Percentiles rank a stretch among this genome's conserved stretches.
These are phyloP conservation scores for Drosophila cardini DNA, from an alignment of 1,140 invertebrate species.

Conservation along the genomic window DNA sequence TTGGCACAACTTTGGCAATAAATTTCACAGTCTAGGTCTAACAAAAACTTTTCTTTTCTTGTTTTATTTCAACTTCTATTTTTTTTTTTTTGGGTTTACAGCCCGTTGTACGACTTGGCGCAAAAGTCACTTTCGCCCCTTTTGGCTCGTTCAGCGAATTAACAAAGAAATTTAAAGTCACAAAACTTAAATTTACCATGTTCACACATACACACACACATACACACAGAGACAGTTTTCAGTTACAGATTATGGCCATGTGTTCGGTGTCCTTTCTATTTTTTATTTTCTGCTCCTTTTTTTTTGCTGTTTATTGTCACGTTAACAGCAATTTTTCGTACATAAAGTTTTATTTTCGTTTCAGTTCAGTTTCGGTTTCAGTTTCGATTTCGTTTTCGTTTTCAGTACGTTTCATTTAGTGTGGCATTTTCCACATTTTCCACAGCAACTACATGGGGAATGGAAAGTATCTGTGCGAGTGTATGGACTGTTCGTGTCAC, in stretches of 20 bases:
- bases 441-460: conserved; percentile 31
- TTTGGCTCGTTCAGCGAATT: conserved; percentile 39
- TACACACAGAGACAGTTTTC: neutral
- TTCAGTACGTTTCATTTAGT: conserved; percentile 63
- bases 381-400: conserved; percentile 59
- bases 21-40: conserved; percentile 66
- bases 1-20: conserved; percentile 73
- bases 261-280: conserved; percentile 45
- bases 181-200: conserved; percentile 69
- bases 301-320: conserved; percentile 72
- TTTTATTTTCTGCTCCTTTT: too few species aligned
- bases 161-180: conserved; percentile 76
- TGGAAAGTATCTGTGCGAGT: conserved; percentile 37
- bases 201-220: conserved; percentile 20
- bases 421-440: conserved; percentile 69
- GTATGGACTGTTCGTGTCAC: conserved; percentile 70
- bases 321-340: conserved; percentile 77
- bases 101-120: conserved; percentile 25
- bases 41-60: conserved; percentile 43
- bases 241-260: conserved; percentile 13
- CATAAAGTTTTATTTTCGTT: conserved; percentile 72
- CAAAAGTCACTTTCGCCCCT: conserved; percentile 35
- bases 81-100: conserved; percentile 25
- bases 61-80: too few species aligned
- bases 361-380: conserved; percentile 45